Conservation (phyloP, 1,140 invertebrate genomes). For the Drosophila ercepeae region DNA sequence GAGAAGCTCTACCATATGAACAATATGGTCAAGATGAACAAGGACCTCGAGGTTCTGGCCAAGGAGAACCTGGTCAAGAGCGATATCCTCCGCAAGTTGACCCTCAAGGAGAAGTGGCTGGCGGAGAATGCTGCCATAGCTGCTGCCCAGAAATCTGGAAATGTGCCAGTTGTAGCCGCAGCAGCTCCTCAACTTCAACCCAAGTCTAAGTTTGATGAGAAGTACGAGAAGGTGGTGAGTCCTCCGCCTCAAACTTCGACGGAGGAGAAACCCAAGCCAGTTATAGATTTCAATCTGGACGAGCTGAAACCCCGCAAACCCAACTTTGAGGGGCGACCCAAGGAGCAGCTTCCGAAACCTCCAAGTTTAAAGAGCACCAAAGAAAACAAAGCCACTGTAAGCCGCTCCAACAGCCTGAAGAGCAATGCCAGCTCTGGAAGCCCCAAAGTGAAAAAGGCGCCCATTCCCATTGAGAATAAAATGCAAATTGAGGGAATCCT, state of each 20-base stretch:
- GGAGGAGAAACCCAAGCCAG: slow-evolving; percentile 56
- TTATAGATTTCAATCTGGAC: slow-evolving; percentile 67
- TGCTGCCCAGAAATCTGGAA: slow-evolving; percentile 20
- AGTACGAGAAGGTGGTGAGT: slow-evolving; percentile 58
- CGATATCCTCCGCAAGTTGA: slow-evolving; percentile 81
- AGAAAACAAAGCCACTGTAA: slow-evolving; percentile 52
- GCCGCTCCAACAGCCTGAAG: slow-evolving; percentile 65
- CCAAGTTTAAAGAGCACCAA: slow-evolving; percentile 44
- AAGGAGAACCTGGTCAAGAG: slow-evolving; percentile 83
- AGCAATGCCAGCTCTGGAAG: slow-evolving; percentile 55
- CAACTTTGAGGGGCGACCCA: slow-evolving; percentile 66
- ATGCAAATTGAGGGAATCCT: slow-evolving; percentile 71
- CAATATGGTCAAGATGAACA: slow-evolving; percentile 82
- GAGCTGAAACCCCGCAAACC: slow-evolving; percentile 67
- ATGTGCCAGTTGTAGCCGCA: not conserved
- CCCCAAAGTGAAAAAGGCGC: slow-evolving; percentile 31
- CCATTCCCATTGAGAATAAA: slow-evolving; percentile 41
- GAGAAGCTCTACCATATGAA: slow-evolving; percentile 80
- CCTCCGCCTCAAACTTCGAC: not conserved
- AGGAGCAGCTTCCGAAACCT: slow-evolving; percentile 51
- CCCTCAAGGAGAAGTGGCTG: slow-evolving; percentile 82
- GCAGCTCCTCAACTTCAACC: slow-evolving; percentile 12
- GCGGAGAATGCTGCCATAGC: slow-evolving; percentile 74
- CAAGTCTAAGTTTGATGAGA: slow-evolving; percentile 75
- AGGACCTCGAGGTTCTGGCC: slow-evolving; percentile 76